Percentiles rank a stretch among this genome's conserved stretches.
Evolutionary conservation across 2,113 vertebrate genomes (phyloP).

Genomic region (Mormyrus iriodes): DNA sequence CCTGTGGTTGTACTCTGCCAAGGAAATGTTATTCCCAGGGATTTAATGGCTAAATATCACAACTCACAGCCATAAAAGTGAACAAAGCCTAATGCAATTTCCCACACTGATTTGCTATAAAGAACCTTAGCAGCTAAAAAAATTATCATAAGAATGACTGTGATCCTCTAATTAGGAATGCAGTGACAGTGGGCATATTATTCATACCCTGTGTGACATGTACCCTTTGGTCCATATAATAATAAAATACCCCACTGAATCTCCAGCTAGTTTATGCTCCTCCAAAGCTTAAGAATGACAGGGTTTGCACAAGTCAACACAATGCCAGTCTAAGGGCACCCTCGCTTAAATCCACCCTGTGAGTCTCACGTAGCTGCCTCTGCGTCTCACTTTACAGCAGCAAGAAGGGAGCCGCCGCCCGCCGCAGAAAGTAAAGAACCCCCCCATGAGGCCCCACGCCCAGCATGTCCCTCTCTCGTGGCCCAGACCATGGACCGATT

Average conservation of each 20-base stretch:
- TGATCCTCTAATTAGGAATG: not conserved
- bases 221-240: not conserved
- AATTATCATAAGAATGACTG: not conserved
- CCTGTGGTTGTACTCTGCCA: not conserved
- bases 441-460: not conserved
- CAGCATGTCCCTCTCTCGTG: slow-evolving; percentile 20
- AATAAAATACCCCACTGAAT: not conserved
- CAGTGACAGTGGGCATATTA: not conserved
- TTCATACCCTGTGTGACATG: not conserved
- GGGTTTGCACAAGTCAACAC: not conserved
- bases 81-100: not conserved
- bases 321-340: not conserved
- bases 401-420: slow-evolving; percentile 88
- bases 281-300: not conserved
- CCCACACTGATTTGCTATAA: not conserved
- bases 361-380: not conserved
- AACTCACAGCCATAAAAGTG: not conserved
- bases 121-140: not conserved
- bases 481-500: slow-evolving; percentile 42
- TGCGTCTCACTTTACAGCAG: slow-evolving; percentile 65
- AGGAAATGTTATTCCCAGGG: too few relatives aligned
- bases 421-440: slow-evolving; percentile 86
- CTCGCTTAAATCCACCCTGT: not conserved
- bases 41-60: not conserved
- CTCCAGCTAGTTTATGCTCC: not conserved